Conservation (phyloP, 2,113 vertebrate genomes). For the Gallinago media region DNA sequence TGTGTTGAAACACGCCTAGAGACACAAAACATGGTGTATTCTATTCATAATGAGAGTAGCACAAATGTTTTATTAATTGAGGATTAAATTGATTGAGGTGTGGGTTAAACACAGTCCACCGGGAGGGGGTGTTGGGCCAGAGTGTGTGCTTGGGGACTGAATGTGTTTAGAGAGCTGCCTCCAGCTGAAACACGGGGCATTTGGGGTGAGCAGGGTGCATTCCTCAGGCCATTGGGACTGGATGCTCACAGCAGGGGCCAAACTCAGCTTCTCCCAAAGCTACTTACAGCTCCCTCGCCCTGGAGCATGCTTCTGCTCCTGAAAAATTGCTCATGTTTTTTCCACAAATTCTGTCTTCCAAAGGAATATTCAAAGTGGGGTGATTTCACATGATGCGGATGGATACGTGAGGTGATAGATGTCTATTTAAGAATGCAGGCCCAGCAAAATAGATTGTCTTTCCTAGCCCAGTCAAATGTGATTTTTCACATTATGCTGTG, state of each 20-base stretch:
- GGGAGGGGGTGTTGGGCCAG: constrained; percentile 13
- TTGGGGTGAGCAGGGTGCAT: fast-evolving
- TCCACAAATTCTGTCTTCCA: neutral
- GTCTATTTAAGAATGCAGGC: neutral
- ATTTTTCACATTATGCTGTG: neutral
- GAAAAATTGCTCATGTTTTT: neutral
- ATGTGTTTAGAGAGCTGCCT: neutral
- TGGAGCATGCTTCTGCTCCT: neutral
- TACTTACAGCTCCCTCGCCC: neutral
- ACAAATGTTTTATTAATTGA: neutral
- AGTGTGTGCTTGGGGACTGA: neutral
- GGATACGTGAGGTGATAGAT: neutral
- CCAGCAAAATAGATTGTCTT: neutral
- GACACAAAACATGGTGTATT: fast-evolving
- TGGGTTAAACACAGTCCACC: neutral
- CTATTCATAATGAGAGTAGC: neutral
- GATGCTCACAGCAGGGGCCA: neutral
- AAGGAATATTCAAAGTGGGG: neutral
- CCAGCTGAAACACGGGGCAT: neutral
- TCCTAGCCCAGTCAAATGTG: neutral
- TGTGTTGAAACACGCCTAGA: neutral
- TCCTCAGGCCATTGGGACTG: neutral
- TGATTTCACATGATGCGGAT: neutral
- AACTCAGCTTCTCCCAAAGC: neutral
- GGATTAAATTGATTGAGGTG: neutral